Percentiles rank a stretch among this genome's conserved stretches.
phyloP scores from a whole-genome alignment of 2,888 invertebrate genomes.

The Bursaphelenchus okinawaensis region DNA sequence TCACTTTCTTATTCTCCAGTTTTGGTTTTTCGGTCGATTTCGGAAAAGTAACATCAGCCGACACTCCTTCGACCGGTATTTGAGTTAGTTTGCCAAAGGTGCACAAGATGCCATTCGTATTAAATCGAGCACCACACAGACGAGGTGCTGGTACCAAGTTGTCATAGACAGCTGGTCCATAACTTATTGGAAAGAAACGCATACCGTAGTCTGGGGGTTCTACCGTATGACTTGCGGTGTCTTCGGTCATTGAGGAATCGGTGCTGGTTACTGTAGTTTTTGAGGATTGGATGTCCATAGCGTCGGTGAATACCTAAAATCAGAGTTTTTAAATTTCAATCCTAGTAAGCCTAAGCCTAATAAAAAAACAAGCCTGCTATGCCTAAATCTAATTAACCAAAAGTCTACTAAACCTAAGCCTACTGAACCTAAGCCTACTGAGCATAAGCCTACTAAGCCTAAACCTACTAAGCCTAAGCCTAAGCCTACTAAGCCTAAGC shows the following conservation, averaged over 20 bases:
- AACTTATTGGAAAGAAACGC: neutral
- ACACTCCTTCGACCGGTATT: neutral
- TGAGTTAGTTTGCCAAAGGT: constrained; percentile 8
- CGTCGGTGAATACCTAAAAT: constrained; percentile 9
- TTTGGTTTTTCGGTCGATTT: neutral
- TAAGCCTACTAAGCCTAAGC: too few species aligned
- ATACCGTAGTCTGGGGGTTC: neutral
- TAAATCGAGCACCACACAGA: constrained; percentile 32
- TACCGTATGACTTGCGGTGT: neutral
- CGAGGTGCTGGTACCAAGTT: constrained; percentile 28
- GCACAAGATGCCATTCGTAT: constrained; percentile 16
- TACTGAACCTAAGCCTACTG: too few species aligned
- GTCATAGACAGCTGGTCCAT: constrained; percentile 16
- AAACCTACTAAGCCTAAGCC: too few species aligned
- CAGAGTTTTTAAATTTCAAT: too few species aligned
- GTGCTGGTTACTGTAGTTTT: neutral
- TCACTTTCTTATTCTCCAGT: neutral
- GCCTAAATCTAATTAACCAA: too few species aligned
- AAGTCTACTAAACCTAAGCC: too few species aligned
- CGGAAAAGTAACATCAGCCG: neutral
- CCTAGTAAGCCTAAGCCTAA: too few species aligned
- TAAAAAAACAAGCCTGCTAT: too few species aligned
- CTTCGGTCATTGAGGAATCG: neutral
- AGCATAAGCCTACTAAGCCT: too few species aligned
- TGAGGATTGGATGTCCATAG: constrained; percentile 13